These are phyloP conservation scores for Tortrix viridana DNA, from an alignment of 2,888 invertebrate species.

Conservation along the genomic window DNA sequence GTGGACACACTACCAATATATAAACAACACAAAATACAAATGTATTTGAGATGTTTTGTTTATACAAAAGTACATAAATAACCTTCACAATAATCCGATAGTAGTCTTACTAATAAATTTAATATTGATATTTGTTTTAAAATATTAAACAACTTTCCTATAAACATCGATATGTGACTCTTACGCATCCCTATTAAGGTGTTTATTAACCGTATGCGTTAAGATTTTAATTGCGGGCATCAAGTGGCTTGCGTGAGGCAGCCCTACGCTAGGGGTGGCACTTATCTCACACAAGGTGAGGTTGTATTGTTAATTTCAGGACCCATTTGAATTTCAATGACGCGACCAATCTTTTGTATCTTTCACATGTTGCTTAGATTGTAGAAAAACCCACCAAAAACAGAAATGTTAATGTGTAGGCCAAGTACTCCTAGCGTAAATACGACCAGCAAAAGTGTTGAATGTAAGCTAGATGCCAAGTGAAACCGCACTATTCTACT, in stretches of 20 bases:
- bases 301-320: conserved; percentile 40
- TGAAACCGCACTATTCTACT: too few relatives aligned
- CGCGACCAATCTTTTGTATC: conserved; percentile 17
- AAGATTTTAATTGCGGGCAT: conserved; percentile 81
- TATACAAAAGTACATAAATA: too few relatives aligned
- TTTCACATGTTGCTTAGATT: not conserved
- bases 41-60: too few relatives aligned
- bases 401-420: too few relatives aligned
- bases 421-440: too few relatives aligned
- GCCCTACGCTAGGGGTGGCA: conserved; percentile 9
- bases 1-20: too few relatives aligned
- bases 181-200: conserved; percentile 54
- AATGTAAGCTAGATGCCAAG: too few relatives aligned
- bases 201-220: conserved; percentile 77
- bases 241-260: conserved; percentile 57
- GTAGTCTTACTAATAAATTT: too few relatives aligned
- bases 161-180: conserved; percentile 44
- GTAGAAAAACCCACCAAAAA: not conserved
- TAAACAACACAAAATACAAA: too few relatives aligned
- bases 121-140: too few relatives aligned
- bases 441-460: too few relatives aligned
- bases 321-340: conserved; percentile 27
- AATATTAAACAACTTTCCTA: not conserved
- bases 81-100: too few relatives aligned
- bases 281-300: conserved; percentile 28